Base-by-base conservation (phyloP, 2,888 invertebrate genomes). In the Luperina testacea region DNA sequence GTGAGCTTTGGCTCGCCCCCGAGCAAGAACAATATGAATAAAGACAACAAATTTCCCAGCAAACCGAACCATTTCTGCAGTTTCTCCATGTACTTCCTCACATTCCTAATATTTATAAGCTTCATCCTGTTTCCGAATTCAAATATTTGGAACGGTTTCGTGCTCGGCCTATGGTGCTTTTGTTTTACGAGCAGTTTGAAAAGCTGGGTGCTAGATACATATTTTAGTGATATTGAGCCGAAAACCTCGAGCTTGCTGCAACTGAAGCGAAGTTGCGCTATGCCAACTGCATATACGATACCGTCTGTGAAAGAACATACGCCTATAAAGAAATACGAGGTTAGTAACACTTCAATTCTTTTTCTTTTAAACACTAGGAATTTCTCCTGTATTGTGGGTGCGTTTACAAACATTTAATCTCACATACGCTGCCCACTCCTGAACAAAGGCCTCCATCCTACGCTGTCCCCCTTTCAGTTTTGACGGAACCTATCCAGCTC, bases 281-380 rank as follows among this genome's bases (percentile, higher is more conserved):
- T 90, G 72, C 94, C 94, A 0, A 68, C 90, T 24, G 90, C 96
- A 0, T 94, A 97, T 78, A 97, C 97, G 84, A 97, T 98, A 90
- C 97, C 97, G 1, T 97, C 97, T 3, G 97, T 97, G 27, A 97
- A 97, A 88, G 98, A 98, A 90, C 97, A 97, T 89, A 97, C 94
- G 84, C 97, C 97, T 6, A 86, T 97, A 82, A 96, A 97, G 78
- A 97, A 97, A 92, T 97, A 96, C 91, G 97, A 97, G 96, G 97
- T 97, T 90, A 87, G 90, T 88, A 42, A 42, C 9, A 57, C 24
- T 20, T 69, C 13, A 7, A 20, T n/a, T n/a, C n/a, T n/a, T n/a
- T n/a, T n/a, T n/a, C n/a, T n/a, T n/a, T n/a, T n/a, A n/a, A n/a
- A n/a, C n/a, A n/a, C n/a, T n/a, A n/a, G n/a, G n/a, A n/a, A n/a